Base-by-base conservation (phyloP, 2,888 invertebrate species). In the Drosophila ustulata region DNA sequence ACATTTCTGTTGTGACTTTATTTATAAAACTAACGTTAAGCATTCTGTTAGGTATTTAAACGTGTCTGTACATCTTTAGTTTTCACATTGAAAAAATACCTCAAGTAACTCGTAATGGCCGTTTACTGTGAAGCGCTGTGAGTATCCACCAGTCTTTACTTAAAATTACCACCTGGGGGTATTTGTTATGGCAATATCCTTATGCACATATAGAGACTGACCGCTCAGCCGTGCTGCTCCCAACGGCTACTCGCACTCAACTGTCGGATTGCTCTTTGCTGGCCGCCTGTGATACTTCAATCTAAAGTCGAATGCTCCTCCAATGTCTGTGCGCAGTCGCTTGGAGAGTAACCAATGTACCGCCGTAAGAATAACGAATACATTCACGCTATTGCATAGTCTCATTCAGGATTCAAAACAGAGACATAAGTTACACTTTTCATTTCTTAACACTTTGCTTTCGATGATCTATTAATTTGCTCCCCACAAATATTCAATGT, bases 171-270 rank as follows among this genome's bases (percentile, higher is more conserved):
- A 71, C 58, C 71, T 78, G 57, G 50, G 41, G 37, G 49, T 65
- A 65, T 62, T 65, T 65, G 45, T 50, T 69, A 28, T 57, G 66
- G 71, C 18, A 18, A 18, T 18, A 57, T 47, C 62, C 55, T 70
- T 64, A 34, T 26, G 43, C n/a, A 41, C 47, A 13, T 59, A 53
- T 58, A 59, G 53, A 65, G 75, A 45, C 75, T 59, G 37, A 57
- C 62, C 64, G 70, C 66, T 75, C 66, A 52, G 66, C 66, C 73
- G 83, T 82, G 75, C 83, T 78, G 73, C 78, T 82, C 74, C 64
- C 59, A 63, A 78, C 80, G 80, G 75, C 63, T 64, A 69, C 78
- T 82, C 80, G 82, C 80, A 82, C 86, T 88, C 78, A 85, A 83
- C 88, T 83, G 75, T 63, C 61, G 52, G 62, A 68, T 64, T 65